These are phyloP conservation scores for Pangasianodon hypophthalmus DNA, from an alignment of 2,113 vertebrate genomes.

Conservation along the genomic window DNA sequence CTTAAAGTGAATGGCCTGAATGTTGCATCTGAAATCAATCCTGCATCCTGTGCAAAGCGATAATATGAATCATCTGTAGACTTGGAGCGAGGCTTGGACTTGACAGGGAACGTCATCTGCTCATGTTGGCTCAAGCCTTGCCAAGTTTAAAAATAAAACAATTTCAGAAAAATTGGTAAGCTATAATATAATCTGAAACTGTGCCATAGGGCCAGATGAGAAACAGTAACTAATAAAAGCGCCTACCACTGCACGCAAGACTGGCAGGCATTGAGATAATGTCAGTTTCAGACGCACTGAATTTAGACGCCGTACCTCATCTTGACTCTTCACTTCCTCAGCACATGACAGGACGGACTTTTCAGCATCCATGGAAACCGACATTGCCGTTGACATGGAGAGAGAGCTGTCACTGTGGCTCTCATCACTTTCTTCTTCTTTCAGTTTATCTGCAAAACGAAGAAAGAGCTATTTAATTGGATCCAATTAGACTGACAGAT, in stretches of 20 bases:
- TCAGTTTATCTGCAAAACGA: constrained; percentile 67
- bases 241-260: not conserved
- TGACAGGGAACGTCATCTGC: not conserved
- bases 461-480: not conserved
- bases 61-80: not conserved
- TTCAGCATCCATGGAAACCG: constrained; percentile 74
- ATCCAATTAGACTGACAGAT: not conserved
- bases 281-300: not conserved
- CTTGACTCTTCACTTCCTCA: constrained; percentile 63
- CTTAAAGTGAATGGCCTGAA: not conserved
- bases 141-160: constrained; percentile 29
- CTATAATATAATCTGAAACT: not conserved
- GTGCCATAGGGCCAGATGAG: not conserved
- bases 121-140: not conserved
- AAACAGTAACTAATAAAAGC: not conserved
- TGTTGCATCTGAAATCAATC: not conserved
- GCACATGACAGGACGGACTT: constrained; percentile 66
- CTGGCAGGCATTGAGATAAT: not conserved
- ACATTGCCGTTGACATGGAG: constrained; percentile 60
- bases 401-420: constrained; percentile 73
- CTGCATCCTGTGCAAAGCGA: not conserved
- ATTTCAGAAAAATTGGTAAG: not conserved
- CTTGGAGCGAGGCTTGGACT: not conserved
- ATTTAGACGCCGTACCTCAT: constrained; percentile 65
- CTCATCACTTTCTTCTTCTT: constrained; percentile 80